These are phyloP conservation scores for Tetragonula carbonaria DNA, from an alignment of 2,888 invertebrate genomes.

Conservation along the genomic window DNA sequence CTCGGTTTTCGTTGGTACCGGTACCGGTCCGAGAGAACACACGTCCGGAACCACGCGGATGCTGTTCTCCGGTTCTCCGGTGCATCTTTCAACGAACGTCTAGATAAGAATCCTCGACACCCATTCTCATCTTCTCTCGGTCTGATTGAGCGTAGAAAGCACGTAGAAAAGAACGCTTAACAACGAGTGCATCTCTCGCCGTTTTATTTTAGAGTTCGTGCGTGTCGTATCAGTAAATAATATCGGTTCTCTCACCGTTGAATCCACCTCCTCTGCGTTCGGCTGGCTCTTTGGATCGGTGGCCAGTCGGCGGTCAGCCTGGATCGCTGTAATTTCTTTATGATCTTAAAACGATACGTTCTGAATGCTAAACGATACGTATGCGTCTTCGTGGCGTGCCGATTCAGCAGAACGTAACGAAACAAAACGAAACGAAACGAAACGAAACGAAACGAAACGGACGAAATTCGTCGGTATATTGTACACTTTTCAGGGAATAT, in stretches of 20 bases:
- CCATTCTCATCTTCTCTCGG: conserved; percentile 24
- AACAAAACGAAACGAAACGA: conserved; percentile 1
- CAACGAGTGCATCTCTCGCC: conserved; percentile 4
- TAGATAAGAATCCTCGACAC: conserved; percentile 60
- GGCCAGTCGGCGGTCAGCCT: too few species aligned
- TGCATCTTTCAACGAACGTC: conserved; percentile 39
- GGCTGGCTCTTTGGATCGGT: conserved; percentile 8
- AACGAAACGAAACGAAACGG: conserved; percentile 15
- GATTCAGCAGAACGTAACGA: not conserved
- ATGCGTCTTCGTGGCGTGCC: not conserved
- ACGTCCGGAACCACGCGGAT: not conserved
- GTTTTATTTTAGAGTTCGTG: conserved; percentile 35
- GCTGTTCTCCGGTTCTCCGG: conserved; percentile 11
- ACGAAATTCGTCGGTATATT: conserved; percentile 20
- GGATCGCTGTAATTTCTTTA: conserved; percentile 55
- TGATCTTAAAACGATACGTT: conserved; percentile 51
- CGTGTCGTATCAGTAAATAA: conserved; percentile 45
- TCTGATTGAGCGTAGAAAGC: conserved; percentile 43
- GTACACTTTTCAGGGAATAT: conserved; percentile 47
- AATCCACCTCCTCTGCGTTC: not conserved
- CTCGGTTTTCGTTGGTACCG: conserved; percentile 12
- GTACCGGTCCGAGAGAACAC: conserved; percentile 23
- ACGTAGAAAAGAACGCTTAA: conserved; percentile 11
- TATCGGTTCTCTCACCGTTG: conserved; percentile 46
- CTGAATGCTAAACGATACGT: conserved; percentile 47